Evolutionary conservation across 2,797 vertebrate genomes (phyloP).

Genomic region (Manis crassicaudata): DNA sequence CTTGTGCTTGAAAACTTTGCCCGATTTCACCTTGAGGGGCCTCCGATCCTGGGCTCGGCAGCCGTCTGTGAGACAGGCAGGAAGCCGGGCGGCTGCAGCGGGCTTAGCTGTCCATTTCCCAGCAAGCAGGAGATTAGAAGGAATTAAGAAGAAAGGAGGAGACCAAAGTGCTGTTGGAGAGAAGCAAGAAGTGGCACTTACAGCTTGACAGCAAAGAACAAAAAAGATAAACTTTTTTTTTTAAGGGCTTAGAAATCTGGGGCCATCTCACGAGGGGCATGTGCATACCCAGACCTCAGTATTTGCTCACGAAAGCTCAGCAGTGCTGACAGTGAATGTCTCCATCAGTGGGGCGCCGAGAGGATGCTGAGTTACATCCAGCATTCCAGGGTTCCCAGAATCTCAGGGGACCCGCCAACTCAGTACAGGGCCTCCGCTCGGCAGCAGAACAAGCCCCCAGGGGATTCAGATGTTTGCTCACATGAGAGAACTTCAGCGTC

Average conservation of each 20-base stretch:
- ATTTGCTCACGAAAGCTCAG: background rate
- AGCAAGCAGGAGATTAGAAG: background rate
- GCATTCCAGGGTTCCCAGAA: background rate
- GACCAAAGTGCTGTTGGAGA: too few species aligned
- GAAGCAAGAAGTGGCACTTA: background rate
- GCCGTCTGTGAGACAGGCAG: background rate
- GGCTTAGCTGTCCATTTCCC: background rate
- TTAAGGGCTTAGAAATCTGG: background rate
- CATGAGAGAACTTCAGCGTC: background rate
- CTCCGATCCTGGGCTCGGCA: background rate
- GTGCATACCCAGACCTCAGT: too few species aligned
- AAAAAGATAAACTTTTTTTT: background rate
- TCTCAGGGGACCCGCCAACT: background rate
- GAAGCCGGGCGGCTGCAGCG: background rate
- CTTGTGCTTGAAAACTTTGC: background rate
- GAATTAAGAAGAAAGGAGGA: background rate
- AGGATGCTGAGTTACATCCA: background rate
- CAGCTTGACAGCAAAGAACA: background rate
- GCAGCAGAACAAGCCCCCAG: too few species aligned
- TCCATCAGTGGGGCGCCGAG: background rate
- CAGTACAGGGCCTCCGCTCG: background rate
- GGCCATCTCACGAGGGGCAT: rapidly evolving
- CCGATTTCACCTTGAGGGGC: background rate
- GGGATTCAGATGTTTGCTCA: rapidly evolving
- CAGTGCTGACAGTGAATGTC: background rate